These are phyloP conservation scores for Pterostichus niger DNA, from an alignment of 2,888 invertebrate species.

Conservation along the genomic window DNA sequence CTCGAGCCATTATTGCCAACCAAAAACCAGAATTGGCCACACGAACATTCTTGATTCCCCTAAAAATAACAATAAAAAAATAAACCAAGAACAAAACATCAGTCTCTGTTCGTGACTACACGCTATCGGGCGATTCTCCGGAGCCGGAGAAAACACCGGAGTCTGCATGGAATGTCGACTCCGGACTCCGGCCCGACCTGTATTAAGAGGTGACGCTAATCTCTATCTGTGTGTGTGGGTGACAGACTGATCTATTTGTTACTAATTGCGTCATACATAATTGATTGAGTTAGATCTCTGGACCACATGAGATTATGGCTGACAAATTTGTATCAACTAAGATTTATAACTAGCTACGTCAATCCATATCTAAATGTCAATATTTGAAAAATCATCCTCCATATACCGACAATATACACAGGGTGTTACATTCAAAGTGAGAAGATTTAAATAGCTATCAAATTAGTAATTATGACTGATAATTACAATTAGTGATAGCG, in stretches of 20 bases:
- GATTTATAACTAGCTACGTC: slow-evolving; percentile 1
- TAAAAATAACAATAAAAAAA: slow-evolving; percentile 31
- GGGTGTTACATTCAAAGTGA: no score
- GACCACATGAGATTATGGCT: neutral
- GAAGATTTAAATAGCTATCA: no score
- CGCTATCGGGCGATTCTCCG: neutral
- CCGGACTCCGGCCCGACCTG: no score
- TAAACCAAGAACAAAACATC: slow-evolving; percentile 15
- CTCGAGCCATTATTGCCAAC: slow-evolving; percentile 1
- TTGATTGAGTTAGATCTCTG: slow-evolving; percentile 11
- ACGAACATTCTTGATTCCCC: slow-evolving; percentile 41
- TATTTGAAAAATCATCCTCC: no score
- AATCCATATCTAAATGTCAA: no score
- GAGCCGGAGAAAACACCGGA: no score
- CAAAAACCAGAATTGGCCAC: neutral
- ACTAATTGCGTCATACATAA: slow-evolving; percentile 20
- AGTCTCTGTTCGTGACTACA: slow-evolving; percentile 22
- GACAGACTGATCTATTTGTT: slow-evolving; percentile 20
- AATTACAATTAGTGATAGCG: no score
- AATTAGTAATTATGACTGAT: no score
- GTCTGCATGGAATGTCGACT: no score
- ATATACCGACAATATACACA: no score
- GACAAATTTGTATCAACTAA: slow-evolving; percentile 22
- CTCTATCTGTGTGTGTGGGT: neutral
- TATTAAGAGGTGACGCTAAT: no score